Conservation (phyloP, 2,113 vertebrate genomes). For the Cyphomyrus plagiostoma region DNA sequence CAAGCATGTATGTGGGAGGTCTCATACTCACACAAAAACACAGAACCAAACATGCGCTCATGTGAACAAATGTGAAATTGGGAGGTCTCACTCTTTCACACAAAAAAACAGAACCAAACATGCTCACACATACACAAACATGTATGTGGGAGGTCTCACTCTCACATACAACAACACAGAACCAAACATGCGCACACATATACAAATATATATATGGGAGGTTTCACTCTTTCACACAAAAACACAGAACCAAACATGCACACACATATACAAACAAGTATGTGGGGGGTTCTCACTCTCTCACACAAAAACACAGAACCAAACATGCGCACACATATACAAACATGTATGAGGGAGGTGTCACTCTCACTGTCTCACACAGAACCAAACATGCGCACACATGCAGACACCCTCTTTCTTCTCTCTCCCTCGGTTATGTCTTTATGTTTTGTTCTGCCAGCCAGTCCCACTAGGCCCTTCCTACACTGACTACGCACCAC, state of each 20-base stretch:
- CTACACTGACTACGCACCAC: not conserved
- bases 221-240: not conserved
- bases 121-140: not conserved
- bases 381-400: not conserved
- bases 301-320: not conserved
- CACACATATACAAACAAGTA: not conserved
- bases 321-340: not conserved
- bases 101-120: not conserved
- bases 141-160: not conserved
- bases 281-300: not conserved
- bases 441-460: not conserved
- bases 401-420: not conserved
- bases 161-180: not conserved
- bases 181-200: not conserved
- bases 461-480: not conserved
- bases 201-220: not conserved
- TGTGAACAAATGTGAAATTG: not conserved
- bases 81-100: not conserved
- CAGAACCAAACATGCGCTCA: not conserved
- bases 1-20: not conserved
- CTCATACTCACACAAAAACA: not conserved
- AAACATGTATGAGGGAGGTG: not conserved
- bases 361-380: not conserved
- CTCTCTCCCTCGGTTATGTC: not conserved
- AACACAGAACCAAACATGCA: not conserved